Percentiles rank a stretch among this genome's conserved stretches.
Conservation (phyloP, 2,888 invertebrate species). For the Mesochorus sp. region DNA sequence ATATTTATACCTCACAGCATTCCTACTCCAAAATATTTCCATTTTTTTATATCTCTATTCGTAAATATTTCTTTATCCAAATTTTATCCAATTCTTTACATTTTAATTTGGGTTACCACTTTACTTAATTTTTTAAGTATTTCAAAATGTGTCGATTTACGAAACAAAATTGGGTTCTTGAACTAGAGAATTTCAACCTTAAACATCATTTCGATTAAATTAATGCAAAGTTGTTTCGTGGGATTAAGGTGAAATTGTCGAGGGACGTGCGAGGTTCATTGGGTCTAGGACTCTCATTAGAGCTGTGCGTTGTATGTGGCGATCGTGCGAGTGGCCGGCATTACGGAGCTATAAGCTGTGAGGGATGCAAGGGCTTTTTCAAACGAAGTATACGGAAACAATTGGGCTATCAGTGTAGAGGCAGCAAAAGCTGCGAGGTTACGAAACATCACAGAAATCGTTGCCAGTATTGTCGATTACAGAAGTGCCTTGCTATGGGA, state of each 20-base stretch:
- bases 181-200: too few species aligned
- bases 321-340: constrained; percentile 97
- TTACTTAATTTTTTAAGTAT: too few species aligned
- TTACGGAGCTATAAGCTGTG: constrained; percentile 96
- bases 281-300: constrained; percentile 86
- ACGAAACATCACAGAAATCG: constrained; percentile 99
- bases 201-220: too few species aligned
- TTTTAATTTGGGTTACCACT: too few species aligned
- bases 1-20: too few species aligned
- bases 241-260: constrained; percentile 75
- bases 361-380: constrained; percentile 99
- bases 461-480: constrained; percentile 98
- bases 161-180: too few species aligned
- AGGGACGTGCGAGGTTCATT: constrained; percentile 79
- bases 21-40: too few species aligned
- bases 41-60: too few species aligned
- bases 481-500: constrained; percentile 98
- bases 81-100: too few species aligned
- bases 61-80: too few species aligned
- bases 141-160: too few species aligned
- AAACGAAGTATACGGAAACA: constrained; percentile 98
- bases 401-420: constrained; percentile 97
- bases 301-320: constrained; percentile 97
- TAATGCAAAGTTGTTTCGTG: not conserved
- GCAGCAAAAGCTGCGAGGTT: constrained; percentile 98